A percentile compares a stretch with the other conserved stretches of the same genome.
phyloP scores from a whole-genome alignment of 2,113 vertebrate genomes.

The Taurulus bubalis region DNA sequence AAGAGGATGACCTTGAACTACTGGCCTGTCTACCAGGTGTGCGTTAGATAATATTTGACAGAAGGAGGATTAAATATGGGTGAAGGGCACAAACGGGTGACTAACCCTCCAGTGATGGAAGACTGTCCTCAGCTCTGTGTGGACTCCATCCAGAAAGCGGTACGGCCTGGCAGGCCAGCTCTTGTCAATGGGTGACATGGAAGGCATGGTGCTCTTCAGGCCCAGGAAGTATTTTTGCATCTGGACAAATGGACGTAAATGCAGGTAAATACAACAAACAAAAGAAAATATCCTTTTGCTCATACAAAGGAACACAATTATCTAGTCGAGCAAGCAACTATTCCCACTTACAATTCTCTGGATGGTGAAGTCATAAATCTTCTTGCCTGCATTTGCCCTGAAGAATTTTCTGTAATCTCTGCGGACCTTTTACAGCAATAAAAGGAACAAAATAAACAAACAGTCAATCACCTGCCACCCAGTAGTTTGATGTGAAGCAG shows the following conservation, averaged over 20 bases:
- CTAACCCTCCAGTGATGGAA: conserved; percentile 97
- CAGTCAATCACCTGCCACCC: conserved; percentile 9
- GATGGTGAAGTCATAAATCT: conserved; percentile 96
- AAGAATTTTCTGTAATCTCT: conserved; percentile 98
- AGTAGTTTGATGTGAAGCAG: background rate
- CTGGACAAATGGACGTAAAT: conserved; percentile 73
- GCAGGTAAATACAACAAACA: background rate
- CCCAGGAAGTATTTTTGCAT: conserved; percentile 96
- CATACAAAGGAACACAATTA: background rate
- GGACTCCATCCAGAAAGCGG: conserved; percentile 91
- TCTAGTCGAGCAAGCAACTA: background rate
- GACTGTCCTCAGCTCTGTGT: conserved; percentile 91
- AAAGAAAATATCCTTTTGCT: background rate
- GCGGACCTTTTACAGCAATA: conserved; percentile 88
- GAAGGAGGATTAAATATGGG: background rate
- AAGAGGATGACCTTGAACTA: background rate
- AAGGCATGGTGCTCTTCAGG: conserved; percentile 91
- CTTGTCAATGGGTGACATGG: conserved; percentile 95
- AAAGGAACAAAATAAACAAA: conserved; percentile 11
- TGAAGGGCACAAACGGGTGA: conserved; percentile 4
- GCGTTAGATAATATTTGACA: background rate
- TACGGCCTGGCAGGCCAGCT: conserved; percentile 93
- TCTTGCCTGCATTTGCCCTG: conserved; percentile 96
- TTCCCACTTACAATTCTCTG: conserved; percentile 93
- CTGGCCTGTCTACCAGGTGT: background rate